Base-by-base conservation (phyloP, 2,888 invertebrate species). In the Orchesellides sinensis region DNA sequence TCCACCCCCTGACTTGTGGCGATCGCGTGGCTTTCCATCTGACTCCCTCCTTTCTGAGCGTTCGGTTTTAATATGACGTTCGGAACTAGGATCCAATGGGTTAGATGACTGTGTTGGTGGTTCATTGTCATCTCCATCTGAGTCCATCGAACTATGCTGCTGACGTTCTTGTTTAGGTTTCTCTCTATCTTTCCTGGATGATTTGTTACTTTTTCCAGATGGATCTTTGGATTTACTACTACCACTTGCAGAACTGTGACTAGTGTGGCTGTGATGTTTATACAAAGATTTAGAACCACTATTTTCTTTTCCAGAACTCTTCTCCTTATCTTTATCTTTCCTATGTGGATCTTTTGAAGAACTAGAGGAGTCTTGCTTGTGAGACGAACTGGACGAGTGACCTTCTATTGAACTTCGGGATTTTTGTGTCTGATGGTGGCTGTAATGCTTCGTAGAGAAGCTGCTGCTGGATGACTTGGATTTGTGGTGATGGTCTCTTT, bases 61-160 rank as follows among this genome's bases (percentile, higher is more conserved):
- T 83, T 89, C 89, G 89, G 89, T 90, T 88, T 89, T 75, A 14
- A 6, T 45, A 49, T 32, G 47, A 0, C 90, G 45, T 88, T 84
- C 87, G 85, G 47, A 88, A 88, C 89, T 78, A 91, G 92, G 1
- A 8, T 83, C 73, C 14, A 73, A 12, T 5, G 21, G 0, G n/a
- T 35, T 47, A 17, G 69, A 35, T 29, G 63, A 72, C n/a, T 63
- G 47, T 10, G 40, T 66, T 19, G 54, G 21, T 49, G 56, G 19
- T 23, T 81, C 74, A 49, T 56, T 68, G 6, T 80, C 68, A 35
- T 89, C 88, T 6, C 86, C 88, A 29, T 88, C 87, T 12, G 88
- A 86, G 68, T 89, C 89, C 72, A 89, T 21, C 6, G 83, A 52
- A 17, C 83, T 83, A 12, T 59, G 65, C 52, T 77, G 73, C 59